phyloP scores from a whole-genome alignment of 1,140 invertebrate species.

The Trichonephila inaurata region DNA sequence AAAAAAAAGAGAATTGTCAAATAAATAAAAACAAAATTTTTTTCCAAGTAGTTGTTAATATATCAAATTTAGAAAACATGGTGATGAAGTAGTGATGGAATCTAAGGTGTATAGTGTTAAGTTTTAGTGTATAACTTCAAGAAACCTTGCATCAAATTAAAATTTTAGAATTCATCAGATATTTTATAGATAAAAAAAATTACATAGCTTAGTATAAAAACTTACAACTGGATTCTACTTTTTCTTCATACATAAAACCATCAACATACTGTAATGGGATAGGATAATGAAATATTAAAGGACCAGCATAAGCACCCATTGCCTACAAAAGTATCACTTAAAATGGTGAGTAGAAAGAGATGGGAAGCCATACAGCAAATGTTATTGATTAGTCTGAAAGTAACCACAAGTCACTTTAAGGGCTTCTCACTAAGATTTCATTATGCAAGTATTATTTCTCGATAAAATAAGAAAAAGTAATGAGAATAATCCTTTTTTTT shows the following conservation, averaged over 20 bases:
- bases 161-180: too few species aligned
- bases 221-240: conserved; percentile 49
- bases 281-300: conserved; percentile 65
- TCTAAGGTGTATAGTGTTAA: too few species aligned
- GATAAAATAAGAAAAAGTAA: too few species aligned
- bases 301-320: conserved; percentile 64
- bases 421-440: conserved; percentile 49
- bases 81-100: too few species aligned
- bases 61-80: too few species aligned
- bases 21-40: too few species aligned
- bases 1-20: too few species aligned
- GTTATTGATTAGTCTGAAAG: conserved; percentile 57
- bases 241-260: conserved; percentile 71
- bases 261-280: conserved; percentile 65
- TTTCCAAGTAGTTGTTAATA: too few species aligned
- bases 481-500: too few species aligned
- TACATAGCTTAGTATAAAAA: neutral
- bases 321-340: neutral
- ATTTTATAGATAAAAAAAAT: neutral
- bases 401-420: conserved; percentile 39
- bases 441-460: neutral
- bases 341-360: conserved; percentile 18
- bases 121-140: too few species aligned
- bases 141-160: too few species aligned
- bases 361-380: conserved; percentile 59